phyloP scores from a whole-genome alignment of 2,888 invertebrate genomes.

The Cryptops parisi region DNA sequence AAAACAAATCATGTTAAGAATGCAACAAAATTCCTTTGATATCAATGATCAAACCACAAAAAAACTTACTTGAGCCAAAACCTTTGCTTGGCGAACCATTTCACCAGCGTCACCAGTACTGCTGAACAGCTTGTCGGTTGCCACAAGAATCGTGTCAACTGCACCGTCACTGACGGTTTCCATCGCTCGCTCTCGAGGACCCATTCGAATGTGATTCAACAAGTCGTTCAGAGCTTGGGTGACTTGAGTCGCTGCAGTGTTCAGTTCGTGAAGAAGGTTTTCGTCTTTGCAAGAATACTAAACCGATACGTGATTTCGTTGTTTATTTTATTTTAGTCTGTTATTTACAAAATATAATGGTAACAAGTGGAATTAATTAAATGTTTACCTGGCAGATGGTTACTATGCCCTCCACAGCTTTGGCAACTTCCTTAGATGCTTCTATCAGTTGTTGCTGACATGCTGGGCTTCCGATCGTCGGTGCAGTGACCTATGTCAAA shows the following conservation, averaged over 20 bases:
- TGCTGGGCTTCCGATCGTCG: constrained; percentile 41
- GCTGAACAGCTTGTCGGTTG: constrained; percentile 73
- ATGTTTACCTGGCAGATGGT: constrained; percentile 50
- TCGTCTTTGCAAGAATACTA: constrained; percentile 48
- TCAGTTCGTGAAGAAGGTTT: constrained; percentile 54
- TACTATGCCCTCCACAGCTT: constrained; percentile 78
- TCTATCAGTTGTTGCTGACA: constrained; percentile 75
- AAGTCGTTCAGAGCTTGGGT: constrained; percentile 76
- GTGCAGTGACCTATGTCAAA: constrained; percentile 41
- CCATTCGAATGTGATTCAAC: constrained; percentile 56
- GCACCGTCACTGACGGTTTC: constrained; percentile 51
- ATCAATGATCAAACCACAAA: too few relatives aligned
- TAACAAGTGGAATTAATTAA: neutral
- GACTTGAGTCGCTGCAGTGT: constrained; percentile 72
- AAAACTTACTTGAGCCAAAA: constrained; percentile 53
- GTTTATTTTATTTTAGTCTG: too few relatives aligned
- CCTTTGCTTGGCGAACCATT: constrained; percentile 85
- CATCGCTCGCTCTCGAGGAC: constrained; percentile 34
- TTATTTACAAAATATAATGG: neutral
- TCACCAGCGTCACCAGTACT: constrained; percentile 76
- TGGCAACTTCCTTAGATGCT: constrained; percentile 83
- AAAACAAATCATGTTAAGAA: neutral
- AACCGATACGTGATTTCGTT: too few relatives aligned
- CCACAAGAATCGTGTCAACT: constrained; percentile 77
- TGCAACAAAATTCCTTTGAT: too few relatives aligned